Evolutionary conservation across 2,888 invertebrate genomes (phyloP).

Genomic region (Apodemia mormo): DNA sequence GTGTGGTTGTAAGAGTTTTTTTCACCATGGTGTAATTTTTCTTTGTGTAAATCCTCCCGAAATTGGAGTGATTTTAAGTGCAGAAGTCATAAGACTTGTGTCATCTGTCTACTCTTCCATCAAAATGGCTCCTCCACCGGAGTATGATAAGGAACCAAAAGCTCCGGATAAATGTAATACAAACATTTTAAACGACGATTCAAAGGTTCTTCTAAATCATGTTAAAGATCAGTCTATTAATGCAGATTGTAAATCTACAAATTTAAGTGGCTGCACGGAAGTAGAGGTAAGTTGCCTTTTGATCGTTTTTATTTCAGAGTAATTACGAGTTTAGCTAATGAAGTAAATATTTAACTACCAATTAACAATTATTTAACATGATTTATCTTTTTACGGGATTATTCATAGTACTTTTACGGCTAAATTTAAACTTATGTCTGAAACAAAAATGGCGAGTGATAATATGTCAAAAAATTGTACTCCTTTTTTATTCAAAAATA

Average conservation of each 20-base stretch:
- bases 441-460: slow-evolving; percentile 57
- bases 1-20: neutral
- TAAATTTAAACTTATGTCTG: slow-evolving; percentile 44
- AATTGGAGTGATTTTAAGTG: slow-evolving; percentile 61
- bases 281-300: slow-evolving; percentile 69
- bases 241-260: slow-evolving; percentile 64
- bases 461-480: slow-evolving; percentile 51
- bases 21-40: slow-evolving; percentile 14
- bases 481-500: slow-evolving; percentile 19
- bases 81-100: slow-evolving; percentile 80
- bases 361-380: neutral
- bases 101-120: slow-evolving; percentile 82
- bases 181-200: slow-evolving; percentile 69
- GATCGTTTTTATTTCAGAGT: neutral
- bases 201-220: slow-evolving; percentile 69
- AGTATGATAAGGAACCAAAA: slow-evolving; percentile 88
- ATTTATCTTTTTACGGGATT: slow-evolving; percentile 10
- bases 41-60: slow-evolving; percentile 2
- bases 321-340: neutral
- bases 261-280: slow-evolving; percentile 58
- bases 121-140: slow-evolving; percentile 90
- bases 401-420: slow-evolving; percentile 20
- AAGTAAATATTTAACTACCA: neutral
- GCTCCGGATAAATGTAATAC: slow-evolving; percentile 85
- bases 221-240: slow-evolving; percentile 65